Conservation (phyloP, 37 sponge, comb jelly and placozoan species). For the Corticium candelabrum region DNA sequence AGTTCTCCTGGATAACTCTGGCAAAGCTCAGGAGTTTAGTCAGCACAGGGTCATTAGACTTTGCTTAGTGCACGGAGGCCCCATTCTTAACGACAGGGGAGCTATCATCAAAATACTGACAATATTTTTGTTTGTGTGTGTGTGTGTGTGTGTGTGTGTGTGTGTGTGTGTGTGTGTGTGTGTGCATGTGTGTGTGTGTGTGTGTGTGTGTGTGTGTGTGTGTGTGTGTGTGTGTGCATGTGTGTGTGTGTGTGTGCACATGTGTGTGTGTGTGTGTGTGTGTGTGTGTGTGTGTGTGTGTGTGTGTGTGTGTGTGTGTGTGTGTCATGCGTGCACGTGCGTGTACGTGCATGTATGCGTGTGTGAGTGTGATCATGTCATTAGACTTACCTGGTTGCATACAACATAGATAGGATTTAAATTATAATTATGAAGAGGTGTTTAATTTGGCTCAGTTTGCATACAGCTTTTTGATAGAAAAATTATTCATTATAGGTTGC, state of each 20-base stretch:
- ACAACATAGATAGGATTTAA: no score
- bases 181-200: slow-evolving; percentile 28
- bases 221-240: slow-evolving; percentile 14
- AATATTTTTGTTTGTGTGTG: no score
- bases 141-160: slow-evolving; percentile 24
- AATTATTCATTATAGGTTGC: no score
- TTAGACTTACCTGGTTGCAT: neutral
- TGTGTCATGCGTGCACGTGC: slow-evolving; percentile 11
- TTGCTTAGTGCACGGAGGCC: no score
- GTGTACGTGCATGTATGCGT: slow-evolving; percentile 20
- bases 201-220: slow-evolving; percentile 14
- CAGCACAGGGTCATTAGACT: no score
- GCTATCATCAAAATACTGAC: no score
- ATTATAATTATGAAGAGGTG: no score
- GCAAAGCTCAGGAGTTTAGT: no score
- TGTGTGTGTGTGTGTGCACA: slow-evolving; percentile 24
- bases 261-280: slow-evolving; percentile 18
- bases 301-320: slow-evolving; percentile 27
- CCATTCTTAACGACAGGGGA: no score
- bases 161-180: slow-evolving; percentile 18
- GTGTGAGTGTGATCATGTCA: slow-evolving; percentile 13
- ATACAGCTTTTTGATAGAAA: no score
- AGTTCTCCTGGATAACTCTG: no score
- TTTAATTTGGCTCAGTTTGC: no score
- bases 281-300: slow-evolving; percentile 24